Evolutionary conservation across 2,888 invertebrate genomes (phyloP), one percentile per base, ranked within the genome.

Genomic region (Adineta ricciae): DNA sequence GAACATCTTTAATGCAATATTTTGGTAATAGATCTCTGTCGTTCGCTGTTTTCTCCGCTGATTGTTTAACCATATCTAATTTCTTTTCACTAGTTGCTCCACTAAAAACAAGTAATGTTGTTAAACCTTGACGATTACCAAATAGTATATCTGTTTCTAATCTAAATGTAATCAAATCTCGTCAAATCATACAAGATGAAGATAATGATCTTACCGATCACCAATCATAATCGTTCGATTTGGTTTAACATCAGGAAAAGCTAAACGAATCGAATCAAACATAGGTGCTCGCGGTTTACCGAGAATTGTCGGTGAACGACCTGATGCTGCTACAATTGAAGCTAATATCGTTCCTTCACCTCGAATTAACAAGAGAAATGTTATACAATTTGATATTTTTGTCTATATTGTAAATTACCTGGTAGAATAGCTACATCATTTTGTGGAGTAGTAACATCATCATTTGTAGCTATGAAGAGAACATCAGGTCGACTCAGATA

Each of bases 61-160:
- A 82, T 27, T 83, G 54, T 32, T 87, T 83, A 64, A 87, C 86
- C 52, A 87, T 88, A 14, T 86, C 86, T n/a, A 86, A 83, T 21
- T 52, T 52, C 21, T 52, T 52, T 52, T 64, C 64, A n/a, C 32
- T 91, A 21, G 94, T 95, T 9, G 95, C 94, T 21, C 97, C 97
- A 16, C 94, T 93, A 56, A 96, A 91, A 0, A 98, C 97, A 7
- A 97, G 91, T 21, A 97, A 91, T 0, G 97, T 96, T 90, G 94
- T 93, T 89, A 96, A 94, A 3, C 95, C 95, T 90, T 96, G 96
- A 87, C 94, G 93, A 38, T 93, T 94, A 0, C 96, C 98, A 87
- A 98, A 92, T 85, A 94, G 92, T 86, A 98, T 96, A 89, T 98
- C 98, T 0, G 97, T 97, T 89, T 95, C 95, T 87, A 94, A 94